Percentiles rank a stretch among this genome's conserved stretches.
These are phyloP conservation scores for Rhabditoides inermis DNA, from an alignment of 2,888 invertebrate species.

Conservation along the genomic window DNA sequence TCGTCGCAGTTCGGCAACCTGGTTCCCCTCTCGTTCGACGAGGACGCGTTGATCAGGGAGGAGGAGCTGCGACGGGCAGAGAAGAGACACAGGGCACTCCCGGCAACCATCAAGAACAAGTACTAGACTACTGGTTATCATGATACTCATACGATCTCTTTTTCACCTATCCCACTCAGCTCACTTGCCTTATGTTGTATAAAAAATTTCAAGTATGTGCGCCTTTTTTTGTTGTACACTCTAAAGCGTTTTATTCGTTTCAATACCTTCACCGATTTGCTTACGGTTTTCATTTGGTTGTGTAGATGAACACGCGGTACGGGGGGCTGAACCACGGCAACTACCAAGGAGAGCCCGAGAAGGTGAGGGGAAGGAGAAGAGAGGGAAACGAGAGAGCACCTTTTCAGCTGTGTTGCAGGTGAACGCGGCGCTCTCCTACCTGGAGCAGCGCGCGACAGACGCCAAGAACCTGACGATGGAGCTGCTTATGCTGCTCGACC, in stretches of 20 bases:
- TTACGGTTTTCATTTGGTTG: background rate
- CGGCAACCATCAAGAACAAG: background rate
- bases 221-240: background rate
- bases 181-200: background rate
- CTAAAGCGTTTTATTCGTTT: background rate
- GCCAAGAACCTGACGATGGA: constrained; percentile 31
- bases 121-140: background rate
- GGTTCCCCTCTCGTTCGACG: constrained; percentile 15
- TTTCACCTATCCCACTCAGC: background rate
- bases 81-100: constrained; percentile 2
- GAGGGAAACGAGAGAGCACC: no score
- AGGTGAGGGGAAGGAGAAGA: constrained; percentile 9
- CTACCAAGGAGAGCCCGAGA: constrained; percentile 17
- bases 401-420: no score
- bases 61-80: constrained; percentile 4
- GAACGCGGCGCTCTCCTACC: no score
- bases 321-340: no score
- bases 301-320: constrained; percentile 1
- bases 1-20: no score
- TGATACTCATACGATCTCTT: no score
- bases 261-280: background rate
- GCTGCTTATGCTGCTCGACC: constrained; percentile 25
- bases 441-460: constrained; percentile 20
- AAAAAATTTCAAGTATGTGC: background rate
- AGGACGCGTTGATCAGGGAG: constrained; percentile 13